A percentile compares a stretch with the other conserved stretches of the same genome.
These are phyloP conservation scores for Trissoscelio sp. DNA, from an alignment of 2,888 invertebrate genomes.

Conservation along the genomic window DNA sequence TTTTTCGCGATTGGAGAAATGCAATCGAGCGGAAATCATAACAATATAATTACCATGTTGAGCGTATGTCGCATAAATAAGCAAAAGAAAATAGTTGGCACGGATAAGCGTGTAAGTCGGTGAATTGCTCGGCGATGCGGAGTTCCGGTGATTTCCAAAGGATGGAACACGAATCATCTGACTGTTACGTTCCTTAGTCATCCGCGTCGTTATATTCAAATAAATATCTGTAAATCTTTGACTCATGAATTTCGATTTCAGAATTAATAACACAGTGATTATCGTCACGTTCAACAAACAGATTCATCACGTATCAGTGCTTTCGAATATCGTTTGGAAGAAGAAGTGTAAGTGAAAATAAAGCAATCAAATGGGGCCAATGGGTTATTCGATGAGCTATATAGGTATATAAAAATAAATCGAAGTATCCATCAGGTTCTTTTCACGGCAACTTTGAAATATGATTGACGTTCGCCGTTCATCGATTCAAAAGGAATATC, in stretches of 20 bases:
- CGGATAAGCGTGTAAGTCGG: conserved; percentile 48
- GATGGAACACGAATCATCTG: conserved; percentile 36
- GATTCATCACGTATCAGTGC: background rate
- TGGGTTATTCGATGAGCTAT: no score
- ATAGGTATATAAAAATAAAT: conserved; percentile 28
- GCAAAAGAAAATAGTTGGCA: conserved; percentile 56
- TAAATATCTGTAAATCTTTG: background rate
- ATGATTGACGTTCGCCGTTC: conserved; percentile 69
- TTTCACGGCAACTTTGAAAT: conserved; percentile 60
- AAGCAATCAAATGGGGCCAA: conserved; percentile 12
- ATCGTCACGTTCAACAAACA: background rate
- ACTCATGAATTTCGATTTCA: background rate
- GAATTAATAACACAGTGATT: no score
- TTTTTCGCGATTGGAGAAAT: conserved; percentile 34
- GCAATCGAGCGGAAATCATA: conserved; percentile 62
- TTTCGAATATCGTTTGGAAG: background rate
- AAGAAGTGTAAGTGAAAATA: background rate
- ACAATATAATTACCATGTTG: conserved; percentile 54
- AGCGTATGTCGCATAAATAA: conserved; percentile 43
- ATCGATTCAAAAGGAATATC: conserved; percentile 59
- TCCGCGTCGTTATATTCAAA: background rate
- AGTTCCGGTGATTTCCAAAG: conserved; percentile 71
- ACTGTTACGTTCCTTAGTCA: background rate
- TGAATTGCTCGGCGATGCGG: conserved; percentile 68
- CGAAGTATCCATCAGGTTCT: conserved; percentile 35